Percentiles rank a stretch among this genome's conserved stretches.
Conservation (phyloP, 2,113 vertebrate species). For the Ptyas mucosa region DNA sequence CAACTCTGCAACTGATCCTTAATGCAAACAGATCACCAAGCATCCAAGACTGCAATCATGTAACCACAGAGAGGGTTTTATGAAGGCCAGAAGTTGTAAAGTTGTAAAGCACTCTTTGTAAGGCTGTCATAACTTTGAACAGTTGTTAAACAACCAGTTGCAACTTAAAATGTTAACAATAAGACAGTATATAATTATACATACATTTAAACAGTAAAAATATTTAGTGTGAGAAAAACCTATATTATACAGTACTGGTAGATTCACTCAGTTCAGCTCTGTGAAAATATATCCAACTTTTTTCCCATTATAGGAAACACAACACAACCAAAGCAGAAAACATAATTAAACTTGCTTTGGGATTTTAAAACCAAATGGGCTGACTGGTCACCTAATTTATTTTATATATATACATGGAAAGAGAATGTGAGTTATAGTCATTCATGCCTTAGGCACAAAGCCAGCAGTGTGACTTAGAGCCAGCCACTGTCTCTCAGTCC, state of each 20-base stretch:
- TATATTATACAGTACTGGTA: neutral
- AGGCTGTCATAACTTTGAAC: neutral
- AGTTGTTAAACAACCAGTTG: neutral
- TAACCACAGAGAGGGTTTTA: neutral
- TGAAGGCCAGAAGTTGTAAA: neutral
- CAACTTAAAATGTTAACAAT: neutral
- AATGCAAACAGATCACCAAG: neutral
- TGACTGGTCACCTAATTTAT: too few species aligned
- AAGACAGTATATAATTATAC: neutral
- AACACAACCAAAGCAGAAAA: neutral
- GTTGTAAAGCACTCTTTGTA: neutral
- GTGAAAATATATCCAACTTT: neutral
- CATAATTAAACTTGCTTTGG: neutral
- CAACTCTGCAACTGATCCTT: neutral
- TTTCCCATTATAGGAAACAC: neutral
- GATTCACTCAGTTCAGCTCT: neutral
- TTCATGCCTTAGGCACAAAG: neutral
- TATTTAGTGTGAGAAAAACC: neutral
- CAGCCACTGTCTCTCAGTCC: neutral
- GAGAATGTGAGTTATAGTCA: neutral
- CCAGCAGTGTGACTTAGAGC: neutral
- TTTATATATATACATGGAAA: neutral
- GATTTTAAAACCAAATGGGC: neutral
- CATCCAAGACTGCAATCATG: neutral
- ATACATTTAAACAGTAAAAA: neutral